Percentiles rank a stretch among this genome's conserved stretches.
These are phyloP conservation scores for Leptogaster cylindrica DNA, from an alignment of 2,888 invertebrate genomes.

Conservation along the genomic window DNA sequence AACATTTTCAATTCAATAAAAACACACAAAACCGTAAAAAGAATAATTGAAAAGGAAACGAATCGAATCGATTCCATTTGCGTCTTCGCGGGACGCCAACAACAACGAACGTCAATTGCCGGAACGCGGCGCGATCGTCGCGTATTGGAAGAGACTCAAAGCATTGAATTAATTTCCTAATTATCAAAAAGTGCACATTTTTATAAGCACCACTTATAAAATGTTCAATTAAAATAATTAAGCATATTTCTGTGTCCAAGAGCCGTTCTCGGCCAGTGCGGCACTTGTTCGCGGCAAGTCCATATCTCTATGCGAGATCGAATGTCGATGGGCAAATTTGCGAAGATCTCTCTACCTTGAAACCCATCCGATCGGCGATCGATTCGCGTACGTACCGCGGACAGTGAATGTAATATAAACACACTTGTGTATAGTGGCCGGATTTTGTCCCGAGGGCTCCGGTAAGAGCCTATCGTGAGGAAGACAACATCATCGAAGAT, in stretches of 20 bases:
- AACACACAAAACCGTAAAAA: background rate
- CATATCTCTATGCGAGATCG: constrained; percentile 13
- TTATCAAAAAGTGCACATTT: constrained; percentile 28
- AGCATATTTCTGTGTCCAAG: constrained; percentile 2
- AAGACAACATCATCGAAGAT: constrained; percentile 31
- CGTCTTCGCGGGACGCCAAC: too few relatives aligned
- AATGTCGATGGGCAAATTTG: constrained; percentile 25
- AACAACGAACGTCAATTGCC: background rate
- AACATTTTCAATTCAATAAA: background rate
- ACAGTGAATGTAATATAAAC: background rate
- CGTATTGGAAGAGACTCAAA: background rate
- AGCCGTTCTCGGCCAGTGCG: background rate
- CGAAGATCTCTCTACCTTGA: background rate
- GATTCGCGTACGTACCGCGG: background rate
- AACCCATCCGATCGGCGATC: background rate
- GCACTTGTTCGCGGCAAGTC: constrained; percentile 4
- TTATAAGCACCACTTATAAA: constrained; percentile 12
- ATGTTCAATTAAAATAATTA: constrained; percentile 39
- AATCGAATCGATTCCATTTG: too few relatives aligned
- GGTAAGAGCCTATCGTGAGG: background rate
- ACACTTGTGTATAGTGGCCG: constrained; percentile 3
- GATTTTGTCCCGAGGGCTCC: constrained; percentile 31
- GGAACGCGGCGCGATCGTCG: background rate
- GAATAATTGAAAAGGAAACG: background rate
- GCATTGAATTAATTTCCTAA: constrained; percentile 6